A percentile compares a stretch with the other conserved stretches of the same genome.
These are phyloP conservation scores for Cyprinodon tularosa DNA, from an alignment of 2,113 vertebrate genomes.

Conservation along the genomic window DNA sequence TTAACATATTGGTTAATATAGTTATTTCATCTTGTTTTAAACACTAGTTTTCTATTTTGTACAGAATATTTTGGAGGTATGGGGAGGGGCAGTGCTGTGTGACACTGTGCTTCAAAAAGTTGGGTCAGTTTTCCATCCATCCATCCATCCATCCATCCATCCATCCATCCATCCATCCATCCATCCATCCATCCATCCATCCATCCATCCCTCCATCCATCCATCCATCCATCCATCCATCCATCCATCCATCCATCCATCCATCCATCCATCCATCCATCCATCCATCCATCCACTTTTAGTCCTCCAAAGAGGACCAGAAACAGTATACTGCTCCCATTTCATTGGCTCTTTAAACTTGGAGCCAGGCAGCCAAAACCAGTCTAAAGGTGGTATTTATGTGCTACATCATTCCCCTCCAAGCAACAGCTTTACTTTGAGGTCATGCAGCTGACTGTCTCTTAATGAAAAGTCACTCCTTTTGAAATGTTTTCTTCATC, in stretches of 20 bases:
- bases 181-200: too few relatives aligned
- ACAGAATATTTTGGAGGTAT: too few relatives aligned
- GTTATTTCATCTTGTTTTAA: too few relatives aligned
- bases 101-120: too few relatives aligned
- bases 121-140: too few relatives aligned
- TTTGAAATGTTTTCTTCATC: not conserved
- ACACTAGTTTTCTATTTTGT: too few relatives aligned
- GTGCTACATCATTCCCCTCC: not conserved
- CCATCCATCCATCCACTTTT: not conserved
- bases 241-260: too few relatives aligned
- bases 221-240: fast-evolving
- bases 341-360: conserved; percentile 5
- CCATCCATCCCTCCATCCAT: fast-evolving
- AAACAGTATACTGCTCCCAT: not conserved
- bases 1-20: too few relatives aligned
- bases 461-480: not conserved
- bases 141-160: too few relatives aligned
- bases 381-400: not conserved
- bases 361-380: not conserved
- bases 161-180: too few relatives aligned
- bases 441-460: not conserved
- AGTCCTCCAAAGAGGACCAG: not conserved
- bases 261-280: too few relatives aligned
- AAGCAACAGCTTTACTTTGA: not conserved
- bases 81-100: too few relatives aligned